Conservation (phyloP, 2,113 vertebrate genomes). For the Peromyscus californicus region DNA sequence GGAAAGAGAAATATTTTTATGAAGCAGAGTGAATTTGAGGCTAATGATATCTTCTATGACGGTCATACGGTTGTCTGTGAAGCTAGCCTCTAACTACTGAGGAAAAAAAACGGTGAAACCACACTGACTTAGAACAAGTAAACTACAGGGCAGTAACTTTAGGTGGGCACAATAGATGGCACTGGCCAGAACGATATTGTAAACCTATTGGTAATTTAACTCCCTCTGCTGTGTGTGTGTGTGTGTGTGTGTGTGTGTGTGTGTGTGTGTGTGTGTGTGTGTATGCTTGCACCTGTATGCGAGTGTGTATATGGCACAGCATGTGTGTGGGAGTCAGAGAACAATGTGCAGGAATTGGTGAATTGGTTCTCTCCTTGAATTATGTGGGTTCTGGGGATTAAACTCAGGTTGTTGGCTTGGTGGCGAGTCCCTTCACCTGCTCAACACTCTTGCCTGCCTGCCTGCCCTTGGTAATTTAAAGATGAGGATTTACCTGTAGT, state of each 20-base stretch:
- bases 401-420: neutral
- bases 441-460: neutral
- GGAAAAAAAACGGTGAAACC: neutral
- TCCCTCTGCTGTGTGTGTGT: neutral
- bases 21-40: constrained; percentile 29
- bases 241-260: neutral
- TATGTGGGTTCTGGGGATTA: neutral
- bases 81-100: neutral
- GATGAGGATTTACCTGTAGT: neutral
- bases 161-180: neutral
- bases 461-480: neutral
- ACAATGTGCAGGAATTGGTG: neutral
- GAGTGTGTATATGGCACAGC: neutral
- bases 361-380: neutral
- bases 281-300: too few relatives aligned
- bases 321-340: neutral
- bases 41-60: neutral
- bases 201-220: neutral
- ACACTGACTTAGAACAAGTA: neutral
- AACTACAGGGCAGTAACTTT: constrained; percentile 10
- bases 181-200: neutral
- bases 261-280: neutral
- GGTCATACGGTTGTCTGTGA: neutral
- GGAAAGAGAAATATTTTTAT: constrained; percentile 46
- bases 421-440: neutral